phyloP scores from a whole-genome alignment of 1,140 invertebrate genomes.

The Drosophila parvula region DNA sequence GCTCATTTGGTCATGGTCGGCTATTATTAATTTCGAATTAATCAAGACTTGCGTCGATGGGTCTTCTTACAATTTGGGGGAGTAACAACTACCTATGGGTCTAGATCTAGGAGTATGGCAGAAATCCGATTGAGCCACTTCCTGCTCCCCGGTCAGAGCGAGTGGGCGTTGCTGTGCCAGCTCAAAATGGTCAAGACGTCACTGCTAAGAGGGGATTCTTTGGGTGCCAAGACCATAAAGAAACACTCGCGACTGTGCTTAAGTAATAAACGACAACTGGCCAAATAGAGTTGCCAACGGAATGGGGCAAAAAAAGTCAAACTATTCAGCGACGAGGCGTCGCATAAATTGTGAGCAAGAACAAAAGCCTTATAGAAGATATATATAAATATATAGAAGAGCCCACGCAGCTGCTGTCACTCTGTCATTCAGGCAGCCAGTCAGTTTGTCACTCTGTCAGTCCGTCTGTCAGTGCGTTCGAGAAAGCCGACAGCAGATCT shows the following conservation, averaged over 20 bases:
- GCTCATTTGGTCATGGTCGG: conserved; percentile 62
- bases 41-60: conserved; percentile 60
- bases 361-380: conserved; percentile 52
- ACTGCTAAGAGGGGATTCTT: conserved; percentile 52
- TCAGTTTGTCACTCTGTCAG: conserved; percentile 43
- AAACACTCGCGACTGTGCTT: conserved; percentile 48
- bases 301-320: conserved; percentile 34
- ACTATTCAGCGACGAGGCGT: conserved; percentile 72
- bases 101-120: conserved; percentile 4
- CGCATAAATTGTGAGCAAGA: conserved; percentile 61
- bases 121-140: conserved; percentile 33
- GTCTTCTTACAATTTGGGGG: conserved; percentile 28
- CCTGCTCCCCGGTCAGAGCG: conserved; percentile 49
- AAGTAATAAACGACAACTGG: conserved; percentile 64
- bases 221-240: conserved; percentile 63
- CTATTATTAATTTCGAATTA: conserved; percentile 80
- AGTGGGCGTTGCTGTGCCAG: conserved; percentile 51
- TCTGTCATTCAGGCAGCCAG: conserved; percentile 52
- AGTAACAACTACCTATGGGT: conserved; percentile 9
- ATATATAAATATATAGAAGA: neutral
- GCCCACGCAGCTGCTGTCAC: conserved; percentile 68
- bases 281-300: conserved; percentile 74
- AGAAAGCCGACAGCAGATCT: conserved; percentile 68
- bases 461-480: conserved; percentile 22
- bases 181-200: conserved; percentile 73